phyloP scores from a whole-genome alignment of 2,888 invertebrate genomes.

The Mystacides longicornis region DNA sequence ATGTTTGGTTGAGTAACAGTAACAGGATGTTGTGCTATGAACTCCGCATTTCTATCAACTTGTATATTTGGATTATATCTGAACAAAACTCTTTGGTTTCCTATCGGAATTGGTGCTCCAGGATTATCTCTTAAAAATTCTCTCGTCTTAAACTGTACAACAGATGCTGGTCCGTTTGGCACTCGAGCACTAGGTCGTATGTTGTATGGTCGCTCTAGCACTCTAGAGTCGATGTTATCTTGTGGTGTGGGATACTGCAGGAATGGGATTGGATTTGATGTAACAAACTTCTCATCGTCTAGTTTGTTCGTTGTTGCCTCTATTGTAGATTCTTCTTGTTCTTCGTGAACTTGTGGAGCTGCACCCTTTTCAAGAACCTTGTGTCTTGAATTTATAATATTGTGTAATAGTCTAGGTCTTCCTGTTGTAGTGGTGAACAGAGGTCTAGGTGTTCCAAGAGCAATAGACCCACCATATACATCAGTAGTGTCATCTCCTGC shows the following conservation, averaged over 20 bases:
- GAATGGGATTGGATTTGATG: slow-evolving; percentile 48
- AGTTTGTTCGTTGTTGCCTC: slow-evolving; percentile 50
- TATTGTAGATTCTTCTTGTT: slow-evolving; percentile 43
- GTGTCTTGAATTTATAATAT: slow-evolving; percentile 44
- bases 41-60: slow-evolving; percentile 42
- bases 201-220: slow-evolving; percentile 41
- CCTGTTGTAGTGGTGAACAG: slow-evolving; percentile 58
- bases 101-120: slow-evolving; percentile 44
- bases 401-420: slow-evolving; percentile 49
- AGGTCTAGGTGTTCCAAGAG: slow-evolving; percentile 57
- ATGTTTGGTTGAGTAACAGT: slow-evolving; percentile 16
- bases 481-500: slow-evolving; percentile 59
- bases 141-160: slow-evolving; percentile 40
- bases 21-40: slow-evolving; percentile 33
- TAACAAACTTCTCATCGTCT: slow-evolving; percentile 43
- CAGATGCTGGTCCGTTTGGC: slow-evolving; percentile 4
- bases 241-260: slow-evolving; percentile 47
- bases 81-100: slow-evolving; percentile 46
- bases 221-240: slow-evolving; percentile 36
- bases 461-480: slow-evolving; percentile 59
- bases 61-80: slow-evolving; percentile 38
- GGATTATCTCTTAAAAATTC: slow-evolving; percentile 47
- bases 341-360: slow-evolving; percentile 33
- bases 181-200: slow-evolving; percentile 31
- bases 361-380: slow-evolving; percentile 32